Percentiles rank a stretch among this genome's conserved stretches.
Conservation (phyloP, 1,140 invertebrate genomes). For the Neodiprion lecontei region DNA sequence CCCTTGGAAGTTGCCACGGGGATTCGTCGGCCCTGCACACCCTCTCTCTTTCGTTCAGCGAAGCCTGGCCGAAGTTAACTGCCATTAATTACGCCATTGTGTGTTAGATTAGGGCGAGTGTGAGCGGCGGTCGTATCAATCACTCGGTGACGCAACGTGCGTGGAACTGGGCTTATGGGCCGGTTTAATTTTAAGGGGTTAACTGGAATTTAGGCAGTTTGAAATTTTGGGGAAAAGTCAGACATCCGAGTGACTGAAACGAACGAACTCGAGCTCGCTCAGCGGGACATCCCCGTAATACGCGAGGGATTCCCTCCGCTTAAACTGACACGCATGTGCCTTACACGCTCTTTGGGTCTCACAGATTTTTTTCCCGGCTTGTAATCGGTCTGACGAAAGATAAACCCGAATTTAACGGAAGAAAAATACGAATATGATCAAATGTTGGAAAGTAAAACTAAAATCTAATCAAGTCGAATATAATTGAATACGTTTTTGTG, state of each 20-base stretch:
- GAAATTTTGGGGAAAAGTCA: not conserved
- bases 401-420: too few relatives aligned
- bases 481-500: too few relatives aligned
- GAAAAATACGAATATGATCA: too few relatives aligned
- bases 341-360: too few relatives aligned
- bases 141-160: conserved; percentile 1
- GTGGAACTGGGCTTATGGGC: not conserved
- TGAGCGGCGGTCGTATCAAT: not conserved
- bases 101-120: not conserved
- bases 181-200: not conserved
- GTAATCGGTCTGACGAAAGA: too few relatives aligned
- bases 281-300: not conserved
- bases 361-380: too few relatives aligned
- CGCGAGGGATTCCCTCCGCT: not conserved
- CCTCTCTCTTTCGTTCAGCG: conserved; percentile 6
- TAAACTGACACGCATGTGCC: not conserved
- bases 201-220: not conserved
- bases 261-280: not conserved
- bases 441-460: too few relatives aligned
- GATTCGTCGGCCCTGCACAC: not conserved
- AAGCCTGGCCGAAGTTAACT: conserved; percentile 20
- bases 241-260: not conserved
- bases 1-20: not conserved
- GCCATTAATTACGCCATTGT: conserved; percentile 23
- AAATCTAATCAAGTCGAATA: too few relatives aligned